Conservation (phyloP, 2,888 invertebrate genomes). For the Philopedon plagiatum region DNA sequence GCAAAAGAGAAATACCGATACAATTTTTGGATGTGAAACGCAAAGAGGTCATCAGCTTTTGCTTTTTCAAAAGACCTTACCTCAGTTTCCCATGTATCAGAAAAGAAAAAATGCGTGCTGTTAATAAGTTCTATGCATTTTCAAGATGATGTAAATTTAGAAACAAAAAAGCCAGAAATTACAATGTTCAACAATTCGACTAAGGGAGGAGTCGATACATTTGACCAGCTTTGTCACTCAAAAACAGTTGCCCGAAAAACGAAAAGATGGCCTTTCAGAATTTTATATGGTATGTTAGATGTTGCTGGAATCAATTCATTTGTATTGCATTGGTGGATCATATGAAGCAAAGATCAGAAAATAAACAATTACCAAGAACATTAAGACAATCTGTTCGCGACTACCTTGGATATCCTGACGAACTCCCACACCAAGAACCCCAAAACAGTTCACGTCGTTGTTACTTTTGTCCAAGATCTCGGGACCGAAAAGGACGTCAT, state of each 20-base stretch:
- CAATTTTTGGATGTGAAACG: slow-evolving; percentile 29
- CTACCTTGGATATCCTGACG: neutral
- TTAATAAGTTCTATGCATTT: slow-evolving; percentile 46
- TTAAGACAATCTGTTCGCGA: neutral
- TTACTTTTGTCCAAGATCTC: neutral
- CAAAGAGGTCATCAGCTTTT: slow-evolving; percentile 28
- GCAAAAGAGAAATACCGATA: slow-evolving; percentile 31
- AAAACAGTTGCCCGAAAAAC: slow-evolving; percentile 52
- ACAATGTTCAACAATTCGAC: slow-evolving; percentile 48
- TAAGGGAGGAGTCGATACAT: slow-evolving; percentile 56
- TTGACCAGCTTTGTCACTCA: slow-evolving; percentile 50
- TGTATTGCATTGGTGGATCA: slow-evolving; percentile 23
- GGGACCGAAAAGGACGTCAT: neutral
- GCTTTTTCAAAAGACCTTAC: slow-evolving; percentile 34
- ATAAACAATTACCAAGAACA: neutral
- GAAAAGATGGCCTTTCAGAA: slow-evolving; percentile 54
- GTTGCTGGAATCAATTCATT: slow-evolving; percentile 49
- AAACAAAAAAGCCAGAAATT: slow-evolving; percentile 44
- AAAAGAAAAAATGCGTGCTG: slow-evolving; percentile 37
- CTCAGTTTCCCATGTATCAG: slow-evolving; percentile 21
- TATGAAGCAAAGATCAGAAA: neutral
- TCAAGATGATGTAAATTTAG: slow-evolving; percentile 42
- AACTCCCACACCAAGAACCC: neutral
- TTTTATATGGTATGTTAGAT: slow-evolving; percentile 54
- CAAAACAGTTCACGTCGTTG: neutral